Base-by-base conservation (phyloP, 2,113 vertebrate species). In the Spea multiplicata region DNA sequence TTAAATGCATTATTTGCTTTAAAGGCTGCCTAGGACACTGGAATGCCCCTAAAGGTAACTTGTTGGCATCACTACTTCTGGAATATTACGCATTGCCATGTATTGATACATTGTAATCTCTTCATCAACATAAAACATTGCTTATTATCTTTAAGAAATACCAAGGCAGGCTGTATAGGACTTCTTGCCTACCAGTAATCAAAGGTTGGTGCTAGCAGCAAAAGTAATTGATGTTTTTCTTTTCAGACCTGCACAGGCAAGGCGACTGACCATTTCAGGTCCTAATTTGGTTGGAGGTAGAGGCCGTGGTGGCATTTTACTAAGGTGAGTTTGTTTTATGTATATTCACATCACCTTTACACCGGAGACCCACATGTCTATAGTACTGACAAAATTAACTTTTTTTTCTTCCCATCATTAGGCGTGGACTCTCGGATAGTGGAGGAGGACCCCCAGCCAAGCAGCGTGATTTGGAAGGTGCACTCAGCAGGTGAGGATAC, bases 351-450 rank as follows among this genome's bases (percentile, higher is more conserved):
- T 83, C 3, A 50, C 0, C 66, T 69, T 53, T 53, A 6, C 52
- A 53, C 52, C 3, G 52, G 52, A 53, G 12, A 30, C 30, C 30
- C 30, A 30, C 30, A 30, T 30, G 30, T 30, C 30, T 30, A 2
- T 30, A 30, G 30, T 30, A 30, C 1, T 30, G 30, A 30, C 30
- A 62, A 62, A 62, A 62, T 62, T n/a, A 62, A 16, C 14, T 1
- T 2, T 52, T n/a, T 47, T 17, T 49, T 0, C 76, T 61, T 66
- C 87, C 82, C 62, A 46, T 66, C 83, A 82, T 8, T 73, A 99
- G 97, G 91, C 97, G 97, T 94, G 97, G 97, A 95, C 95, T 99
- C 96, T 98, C 95, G 47, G 97, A 99, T 83, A 92, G 94, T 66
- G 92, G 94, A 91, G 94, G 87, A 92, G 97, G 95, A 92, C 96